Percentiles rank a stretch among this genome's conserved stretches.
Evolutionary conservation across 2,113 vertebrate genomes (phyloP).

Genomic region (Heptranchias perlo): DNA sequence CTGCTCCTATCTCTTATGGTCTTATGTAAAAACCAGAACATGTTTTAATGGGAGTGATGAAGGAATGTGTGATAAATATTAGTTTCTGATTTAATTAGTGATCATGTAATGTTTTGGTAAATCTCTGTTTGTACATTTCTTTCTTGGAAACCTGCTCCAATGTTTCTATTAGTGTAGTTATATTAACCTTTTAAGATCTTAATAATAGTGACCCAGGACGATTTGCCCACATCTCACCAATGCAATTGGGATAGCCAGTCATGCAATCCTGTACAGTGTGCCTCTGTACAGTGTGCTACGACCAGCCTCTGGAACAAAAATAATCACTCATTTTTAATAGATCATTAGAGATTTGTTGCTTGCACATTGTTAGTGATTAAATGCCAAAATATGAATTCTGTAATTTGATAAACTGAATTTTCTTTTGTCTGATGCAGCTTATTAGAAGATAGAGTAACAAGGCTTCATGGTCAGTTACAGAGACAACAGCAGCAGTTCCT

Average conservation of each 20-base stretch:
- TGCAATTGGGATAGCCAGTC: neutral
- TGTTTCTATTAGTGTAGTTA: neutral
- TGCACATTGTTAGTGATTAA: neutral
- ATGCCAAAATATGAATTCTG: neutral
- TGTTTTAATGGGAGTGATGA: neutral
- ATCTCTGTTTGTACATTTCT: neutral
- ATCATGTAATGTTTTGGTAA: neutral
- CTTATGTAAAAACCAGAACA: neutral
- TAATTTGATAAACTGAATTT: neutral
- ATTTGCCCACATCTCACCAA: neutral
- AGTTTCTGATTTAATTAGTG: neutral
- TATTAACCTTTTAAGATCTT: neutral
- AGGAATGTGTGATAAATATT: neutral
- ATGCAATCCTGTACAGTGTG: neutral
- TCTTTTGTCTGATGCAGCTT: constrained; percentile 60
- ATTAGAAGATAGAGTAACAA: constrained; percentile 89
- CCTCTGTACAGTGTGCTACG: neutral
- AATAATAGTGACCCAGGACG: neutral
- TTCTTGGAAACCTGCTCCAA: neutral
- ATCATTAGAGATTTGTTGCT: neutral
- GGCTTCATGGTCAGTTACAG: constrained; percentile 89
- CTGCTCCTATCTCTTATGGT: no score
- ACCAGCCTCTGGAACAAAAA: neutral
- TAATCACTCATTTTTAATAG: neutral
- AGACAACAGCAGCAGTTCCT: constrained; percentile 90